Conservation (phyloP, 1,140 invertebrate species). For the Drosophila murphyi region DNA sequence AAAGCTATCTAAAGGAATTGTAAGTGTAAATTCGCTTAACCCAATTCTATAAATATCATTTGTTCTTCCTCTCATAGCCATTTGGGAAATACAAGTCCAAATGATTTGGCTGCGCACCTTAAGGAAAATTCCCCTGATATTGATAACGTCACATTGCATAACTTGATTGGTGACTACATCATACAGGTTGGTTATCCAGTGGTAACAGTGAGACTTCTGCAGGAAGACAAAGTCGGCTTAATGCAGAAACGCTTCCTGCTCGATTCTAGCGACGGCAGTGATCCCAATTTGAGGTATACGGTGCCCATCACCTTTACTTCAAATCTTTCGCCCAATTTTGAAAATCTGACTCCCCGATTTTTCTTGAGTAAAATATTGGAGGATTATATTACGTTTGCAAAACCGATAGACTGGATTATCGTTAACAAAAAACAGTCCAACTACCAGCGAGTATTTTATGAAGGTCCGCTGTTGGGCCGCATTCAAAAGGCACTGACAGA, state of each 20-base stretch:
- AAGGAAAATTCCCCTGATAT: constrained; percentile 26
- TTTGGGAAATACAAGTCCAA: constrained; percentile 29
- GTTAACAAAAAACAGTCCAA: constrained; percentile 85
- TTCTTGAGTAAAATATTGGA: constrained; percentile 84
- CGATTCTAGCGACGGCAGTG: constrained; percentile 67
- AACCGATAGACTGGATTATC: constrained; percentile 82
- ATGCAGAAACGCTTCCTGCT: constrained; percentile 85
- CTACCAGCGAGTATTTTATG: constrained; percentile 88
- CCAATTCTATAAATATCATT: too few relatives aligned
- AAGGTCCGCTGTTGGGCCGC: constrained; percentile 85
- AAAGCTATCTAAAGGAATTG: constrained; percentile 86
- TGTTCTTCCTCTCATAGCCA: constrained; percentile 12
- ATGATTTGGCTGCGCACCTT: constrained; percentile 36
- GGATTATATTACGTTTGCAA: constrained; percentile 46
- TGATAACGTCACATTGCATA: constrained; percentile 25
- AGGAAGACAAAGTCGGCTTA: constrained; percentile 23
- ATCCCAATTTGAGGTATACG: constrained; percentile 85
- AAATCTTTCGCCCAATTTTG: constrained; percentile 85
- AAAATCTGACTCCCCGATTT: constrained; percentile 85
- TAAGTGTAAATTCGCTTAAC: constrained; percentile 46
- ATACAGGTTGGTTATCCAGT: constrained; percentile 95
- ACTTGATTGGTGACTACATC: constrained; percentile 91
- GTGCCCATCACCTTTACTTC: constrained; percentile 88
- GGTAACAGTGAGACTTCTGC: constrained; percentile 86
- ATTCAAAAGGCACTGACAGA: constrained; percentile 84